These are phyloP conservation scores for Stictocephala bisonia DNA, from an alignment of 2,888 invertebrate genomes.

Conservation along the genomic window DNA sequence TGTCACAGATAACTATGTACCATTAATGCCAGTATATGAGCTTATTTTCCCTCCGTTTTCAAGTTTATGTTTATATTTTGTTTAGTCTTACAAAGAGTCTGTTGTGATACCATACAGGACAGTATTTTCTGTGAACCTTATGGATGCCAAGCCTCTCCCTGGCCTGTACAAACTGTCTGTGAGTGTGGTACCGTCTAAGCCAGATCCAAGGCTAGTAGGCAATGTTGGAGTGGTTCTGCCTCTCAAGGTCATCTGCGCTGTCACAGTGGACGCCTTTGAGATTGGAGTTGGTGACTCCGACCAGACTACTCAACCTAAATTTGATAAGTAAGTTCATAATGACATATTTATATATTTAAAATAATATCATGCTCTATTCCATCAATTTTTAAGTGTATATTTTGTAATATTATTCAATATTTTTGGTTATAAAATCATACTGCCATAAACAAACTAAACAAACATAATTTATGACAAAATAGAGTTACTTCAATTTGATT, in stretches of 20 bases:
- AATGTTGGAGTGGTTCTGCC: slow-evolving; percentile 69
- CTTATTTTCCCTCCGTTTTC: background rate
- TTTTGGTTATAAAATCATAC: too few species aligned
- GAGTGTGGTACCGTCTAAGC: slow-evolving; percentile 73
- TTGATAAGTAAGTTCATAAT: slow-evolving; percentile 68
- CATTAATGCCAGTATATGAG: background rate
- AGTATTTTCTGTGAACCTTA: slow-evolving; percentile 73
- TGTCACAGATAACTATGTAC: too few species aligned
- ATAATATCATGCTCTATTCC: too few species aligned
- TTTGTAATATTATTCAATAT: too few species aligned
- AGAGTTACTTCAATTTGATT: too few species aligned
- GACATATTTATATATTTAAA: background rate
- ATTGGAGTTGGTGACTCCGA: slow-evolving; percentile 92
- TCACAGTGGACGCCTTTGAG: slow-evolving; percentile 81
- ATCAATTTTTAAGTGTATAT: too few species aligned
- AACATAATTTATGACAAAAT: too few species aligned
- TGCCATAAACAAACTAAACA: too few species aligned
- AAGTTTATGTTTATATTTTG: slow-evolving; percentile 2
- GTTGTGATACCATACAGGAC: slow-evolving; percentile 49
- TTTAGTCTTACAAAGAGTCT: slow-evolving; percentile 41
- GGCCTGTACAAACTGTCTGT: slow-evolving; percentile 88
- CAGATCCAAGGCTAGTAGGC: slow-evolving; percentile 69
- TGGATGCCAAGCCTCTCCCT: slow-evolving; percentile 80
- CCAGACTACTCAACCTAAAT: slow-evolving; percentile 84
- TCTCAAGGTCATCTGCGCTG: slow-evolving; percentile 78